These are phyloP conservation scores for Aurelia coerulea DNA, from an alignment of 30 jellyfish, hydroid and myxozoan genomes.

Conservation along the genomic window DNA sequence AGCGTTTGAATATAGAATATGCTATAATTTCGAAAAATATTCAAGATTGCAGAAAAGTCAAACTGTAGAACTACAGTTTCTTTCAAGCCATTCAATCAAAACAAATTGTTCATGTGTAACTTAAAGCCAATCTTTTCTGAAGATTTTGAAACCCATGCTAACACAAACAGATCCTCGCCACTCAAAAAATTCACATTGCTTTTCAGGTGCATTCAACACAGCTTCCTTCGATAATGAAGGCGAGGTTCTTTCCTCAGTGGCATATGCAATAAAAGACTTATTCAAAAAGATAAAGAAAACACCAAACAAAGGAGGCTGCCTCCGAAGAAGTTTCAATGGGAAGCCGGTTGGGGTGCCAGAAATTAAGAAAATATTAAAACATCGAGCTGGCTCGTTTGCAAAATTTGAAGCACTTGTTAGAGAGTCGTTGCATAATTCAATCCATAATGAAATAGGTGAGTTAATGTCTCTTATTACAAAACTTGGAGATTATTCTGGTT, in stretches of 20 bases:
- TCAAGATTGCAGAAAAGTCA: no score
- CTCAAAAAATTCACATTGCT: no score
- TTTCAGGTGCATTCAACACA: slow-evolving; percentile 52
- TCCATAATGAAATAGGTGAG: slow-evolving; percentile 89
- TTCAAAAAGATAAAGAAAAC: neutral
- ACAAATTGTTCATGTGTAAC: no score
- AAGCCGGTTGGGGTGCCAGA: slow-evolving; percentile 53
- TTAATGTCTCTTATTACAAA: neutral
- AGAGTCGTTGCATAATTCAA: slow-evolving; percentile 59
- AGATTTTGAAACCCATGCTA: no score
- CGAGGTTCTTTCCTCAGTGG: slow-evolving; percentile 20
- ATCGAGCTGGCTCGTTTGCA: slow-evolving; percentile 38
- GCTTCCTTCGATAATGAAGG: slow-evolving; percentile 48
- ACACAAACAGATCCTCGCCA: no score
- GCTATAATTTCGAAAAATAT: no score
- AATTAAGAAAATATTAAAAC: slow-evolving; percentile 36
- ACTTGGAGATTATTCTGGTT: no score
- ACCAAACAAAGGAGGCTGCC: slow-evolving; percentile 50
- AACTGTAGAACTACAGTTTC: no score
- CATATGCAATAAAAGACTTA: slow-evolving; percentile 1
- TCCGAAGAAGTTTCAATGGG: slow-evolving; percentile 85
- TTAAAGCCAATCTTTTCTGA: no score
- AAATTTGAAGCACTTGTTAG: slow-evolving; percentile 65
- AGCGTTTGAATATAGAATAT: no score
- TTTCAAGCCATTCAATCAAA: no score